Evolutionary conservation across 1,140 invertebrate genomes (phyloP), one percentile per base, ranked within the genome.

Genomic region (Yoshiicerus persimilis): DNA sequence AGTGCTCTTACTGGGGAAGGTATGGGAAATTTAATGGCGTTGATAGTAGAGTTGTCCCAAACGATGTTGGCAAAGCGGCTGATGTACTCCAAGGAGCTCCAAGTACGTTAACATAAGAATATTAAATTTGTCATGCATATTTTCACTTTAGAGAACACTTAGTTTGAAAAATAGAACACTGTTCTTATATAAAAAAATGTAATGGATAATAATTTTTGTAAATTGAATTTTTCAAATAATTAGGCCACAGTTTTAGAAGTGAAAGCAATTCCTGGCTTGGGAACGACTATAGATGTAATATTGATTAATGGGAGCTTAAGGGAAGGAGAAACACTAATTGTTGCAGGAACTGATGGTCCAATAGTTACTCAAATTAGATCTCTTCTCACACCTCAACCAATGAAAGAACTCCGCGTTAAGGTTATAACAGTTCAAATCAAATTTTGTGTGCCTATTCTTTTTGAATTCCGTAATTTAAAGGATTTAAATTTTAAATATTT

Each of bases 251-350:
- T 99, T n/a, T 94, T 99, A 91, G 99, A 99, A 95, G 98, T 99
- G 4, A 99, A 99, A 95, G 98, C 98, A 1, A 96, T 99, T 91
- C 96, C 97, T 47, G 99, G 99, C 70, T 93, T 99, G 87, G 99
- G 99, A 32, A 99, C 98, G 86, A 99, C 99, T 6, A 98, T 99
- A 91, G 99, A 99, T 94, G 97, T 98, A 38, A 99, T 99, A 93
- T 94, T 99, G 84, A 97, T 99, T 41, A 99, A 99, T 93, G 99
- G 99, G 16, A 96, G 94, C 23, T 93, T 99, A 34, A 94, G 94
- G 64, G 98, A 99, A 93, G 97, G 98, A 30, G 98, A 99, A 91
- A 98, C 97, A 0, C 96, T 99, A 92, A 95, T 99, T 34, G 92
- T 99, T 41, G 98, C 99, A 11, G 99, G 99, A 39, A 99, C 98